A percentile compares a stretch with the other conserved stretches of the same genome.
These are phyloP conservation scores for Lutjanus campechanus DNA, from an alignment of 2,797 vertebrate genomes.

Conservation along the genomic window DNA sequence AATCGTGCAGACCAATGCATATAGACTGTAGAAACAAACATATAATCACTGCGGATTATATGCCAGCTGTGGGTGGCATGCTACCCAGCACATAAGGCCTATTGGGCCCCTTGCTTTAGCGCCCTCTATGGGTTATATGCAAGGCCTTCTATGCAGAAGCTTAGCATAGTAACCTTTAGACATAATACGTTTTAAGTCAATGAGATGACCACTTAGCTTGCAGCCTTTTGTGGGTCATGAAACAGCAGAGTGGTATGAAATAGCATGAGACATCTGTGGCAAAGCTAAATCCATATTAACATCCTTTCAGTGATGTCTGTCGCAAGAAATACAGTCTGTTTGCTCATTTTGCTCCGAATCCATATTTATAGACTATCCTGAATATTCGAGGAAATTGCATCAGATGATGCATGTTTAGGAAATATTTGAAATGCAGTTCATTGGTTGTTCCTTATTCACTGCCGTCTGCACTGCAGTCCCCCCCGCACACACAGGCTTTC, in stretches of 20 bases:
- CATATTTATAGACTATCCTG: background rate
- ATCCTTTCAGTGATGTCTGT: slow-evolving; percentile 11
- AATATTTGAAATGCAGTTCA: background rate
- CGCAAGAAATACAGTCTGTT: background rate
- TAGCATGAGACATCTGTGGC: slow-evolving; percentile 20
- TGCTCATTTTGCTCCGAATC: slow-evolving; percentile 15
- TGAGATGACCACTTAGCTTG: background rate
- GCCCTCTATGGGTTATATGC: too few species aligned
- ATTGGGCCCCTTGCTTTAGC: too few species aligned
- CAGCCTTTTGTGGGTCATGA: slow-evolving; percentile 32
- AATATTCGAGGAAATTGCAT: slow-evolving; percentile 17
- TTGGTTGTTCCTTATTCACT: background rate
- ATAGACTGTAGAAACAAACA: too few species aligned
- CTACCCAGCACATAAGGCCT: too few species aligned
- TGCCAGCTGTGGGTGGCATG: too few species aligned
- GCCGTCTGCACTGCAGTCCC: background rate
- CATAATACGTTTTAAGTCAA: slow-evolving; percentile 5
- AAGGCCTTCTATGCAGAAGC: background rate
- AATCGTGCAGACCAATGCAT: too few species aligned
- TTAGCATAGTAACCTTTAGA: slow-evolving; percentile 9
- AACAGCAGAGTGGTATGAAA: slow-evolving; percentile 1
- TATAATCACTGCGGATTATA: too few species aligned
- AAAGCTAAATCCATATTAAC: slow-evolving; percentile 39
- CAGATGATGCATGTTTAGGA: background rate
- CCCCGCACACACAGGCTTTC: background rate